Percentiles rank a stretch among this genome's conserved stretches.
phyloP scores from a whole-genome alignment of 1,140 invertebrate genomes.

The Drosophila pallidifrons region DNA sequence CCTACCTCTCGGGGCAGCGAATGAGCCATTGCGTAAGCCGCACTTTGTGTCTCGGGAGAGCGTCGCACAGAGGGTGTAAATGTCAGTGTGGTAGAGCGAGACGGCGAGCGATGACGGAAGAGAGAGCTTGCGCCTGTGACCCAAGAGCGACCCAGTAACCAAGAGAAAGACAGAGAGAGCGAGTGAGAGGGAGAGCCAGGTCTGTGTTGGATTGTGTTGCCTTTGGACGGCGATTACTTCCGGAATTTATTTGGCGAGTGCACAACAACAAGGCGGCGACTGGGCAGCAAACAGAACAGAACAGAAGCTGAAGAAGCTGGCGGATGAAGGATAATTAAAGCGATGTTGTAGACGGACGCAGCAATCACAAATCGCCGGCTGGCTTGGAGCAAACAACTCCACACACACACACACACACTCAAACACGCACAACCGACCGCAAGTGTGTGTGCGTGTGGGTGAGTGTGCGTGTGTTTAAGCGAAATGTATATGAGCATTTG shows the following conservation, averaged over 20 bases:
- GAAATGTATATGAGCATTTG: slow-evolving; percentile 76
- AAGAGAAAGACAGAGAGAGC: background rate
- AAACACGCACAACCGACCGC: background rate
- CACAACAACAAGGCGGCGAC: slow-evolving; percentile 27
- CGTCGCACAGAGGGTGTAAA: background rate
- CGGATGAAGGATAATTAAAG: background rate
- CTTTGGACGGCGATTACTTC: slow-evolving; percentile 54
- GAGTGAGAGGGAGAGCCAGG: background rate
- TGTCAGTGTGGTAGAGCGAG: background rate
- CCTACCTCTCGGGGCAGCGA: slow-evolving; percentile 14
- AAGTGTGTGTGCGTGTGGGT: slow-evolving; percentile 5
- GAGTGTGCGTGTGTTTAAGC: slow-evolving; percentile 12
- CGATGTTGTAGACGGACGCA: slow-evolving; percentile 7
- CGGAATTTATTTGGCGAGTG: slow-evolving; percentile 48
- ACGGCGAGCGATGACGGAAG: background rate
- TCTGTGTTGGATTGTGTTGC: slow-evolving; percentile 7
- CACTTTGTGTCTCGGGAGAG: slow-evolving; percentile 2
- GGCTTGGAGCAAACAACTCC: slow-evolving; percentile 17
- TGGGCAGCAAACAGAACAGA: background rate
- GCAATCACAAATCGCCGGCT: background rate
- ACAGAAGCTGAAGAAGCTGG: background rate
- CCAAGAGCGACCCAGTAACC: background rate
- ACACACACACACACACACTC: background rate
- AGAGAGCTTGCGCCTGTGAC: slow-evolving; percentile 14
- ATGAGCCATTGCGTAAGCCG: slow-evolving; percentile 10